phyloP scores from a whole-genome alignment of 92 coral and sea anemone species.

The Parazoanthus darwini region DNA sequence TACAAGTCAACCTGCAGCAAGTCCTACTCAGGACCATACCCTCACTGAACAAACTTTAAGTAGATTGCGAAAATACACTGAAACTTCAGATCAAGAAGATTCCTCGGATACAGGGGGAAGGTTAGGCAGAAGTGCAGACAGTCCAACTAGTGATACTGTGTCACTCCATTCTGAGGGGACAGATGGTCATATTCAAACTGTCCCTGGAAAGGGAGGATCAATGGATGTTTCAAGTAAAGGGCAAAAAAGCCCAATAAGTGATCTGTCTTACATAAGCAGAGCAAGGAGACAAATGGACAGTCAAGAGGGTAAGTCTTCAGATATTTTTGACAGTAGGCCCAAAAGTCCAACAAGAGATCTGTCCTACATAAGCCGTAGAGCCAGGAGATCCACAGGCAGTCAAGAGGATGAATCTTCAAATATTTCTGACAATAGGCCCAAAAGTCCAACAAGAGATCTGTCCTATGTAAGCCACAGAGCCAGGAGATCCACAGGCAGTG shows the following conservation, averaged over 20 bases:
- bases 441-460: conserved; percentile 8
- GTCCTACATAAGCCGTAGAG: not conserved
- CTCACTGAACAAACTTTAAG: conserved; percentile 32
- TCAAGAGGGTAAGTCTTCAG: not conserved
- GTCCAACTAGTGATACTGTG: not conserved
- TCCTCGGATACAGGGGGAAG: not conserved
- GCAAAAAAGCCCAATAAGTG: not conserved
- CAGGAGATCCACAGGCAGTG: no score
- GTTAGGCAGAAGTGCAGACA: not conserved
- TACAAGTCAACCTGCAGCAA: not conserved
- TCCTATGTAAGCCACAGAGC: not conserved
- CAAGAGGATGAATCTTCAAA: not conserved
- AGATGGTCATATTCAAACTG: not conserved
- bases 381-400: no score
- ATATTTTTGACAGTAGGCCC: not conserved
- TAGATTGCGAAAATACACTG: conserved; percentile 35
- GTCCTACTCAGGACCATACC: conserved; percentile 11
- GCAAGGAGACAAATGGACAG: no score
- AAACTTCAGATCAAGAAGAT: conserved; percentile 13
- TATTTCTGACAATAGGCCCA: not conserved
- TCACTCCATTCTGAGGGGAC: not conserved
- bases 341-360: not conserved
- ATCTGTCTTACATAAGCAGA: not conserved
- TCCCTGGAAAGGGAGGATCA: not conserved
- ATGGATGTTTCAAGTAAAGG: not conserved